Evolutionary conservation across 2,888 invertebrate genomes (phyloP), one percentile per base, ranked within the genome.

Genomic region (Agrotis ipsilon): DNA sequence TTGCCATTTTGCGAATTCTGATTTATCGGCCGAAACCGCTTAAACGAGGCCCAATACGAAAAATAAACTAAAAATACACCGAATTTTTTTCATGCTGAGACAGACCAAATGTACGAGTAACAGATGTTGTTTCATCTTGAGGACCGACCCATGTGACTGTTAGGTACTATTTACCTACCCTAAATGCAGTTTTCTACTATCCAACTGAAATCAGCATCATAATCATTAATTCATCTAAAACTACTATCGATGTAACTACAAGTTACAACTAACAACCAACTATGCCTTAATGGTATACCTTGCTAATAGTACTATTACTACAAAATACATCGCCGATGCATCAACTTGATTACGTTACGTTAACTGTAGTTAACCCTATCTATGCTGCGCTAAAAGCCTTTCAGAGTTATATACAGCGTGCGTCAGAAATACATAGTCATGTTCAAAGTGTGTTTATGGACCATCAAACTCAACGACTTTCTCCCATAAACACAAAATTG

Each of bases 341-440:
- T 81, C 58, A 78, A 63, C 58, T 32, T 46, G 45, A 80, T 78
- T 70, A 54, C 58, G n/a, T 78, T 70, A 54, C 58, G n/a, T 46
- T 51, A 62, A 52, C 65, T 62, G 62, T 39, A 48, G 45, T 46
- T 73, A 70, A 65, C 43, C 61, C 54, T 80, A 45, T 73, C 45
- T 61, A 18, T 27, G 62, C 71, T 68, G 68, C 59, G 65, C 24
- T 81, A 58, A 75, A 80, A 80, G 80, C 78, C 52, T 78, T 81
- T 68, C 59, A 60, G 45, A n/a, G n/a, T 59, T 49, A 32, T 60
- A 58, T 57, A 64, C 60, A 68, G 54, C 21, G 18, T 24, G 55
- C n/a, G 2, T 32, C n/a, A 27, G 13, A 54, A 54, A 54, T 27
- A 11, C 2, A 2, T 27, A 7, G 27, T 27, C 27, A n/a, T 11